phyloP scores from a whole-genome alignment of 2,888 invertebrate genomes.

The Panopea generosa region DNA sequence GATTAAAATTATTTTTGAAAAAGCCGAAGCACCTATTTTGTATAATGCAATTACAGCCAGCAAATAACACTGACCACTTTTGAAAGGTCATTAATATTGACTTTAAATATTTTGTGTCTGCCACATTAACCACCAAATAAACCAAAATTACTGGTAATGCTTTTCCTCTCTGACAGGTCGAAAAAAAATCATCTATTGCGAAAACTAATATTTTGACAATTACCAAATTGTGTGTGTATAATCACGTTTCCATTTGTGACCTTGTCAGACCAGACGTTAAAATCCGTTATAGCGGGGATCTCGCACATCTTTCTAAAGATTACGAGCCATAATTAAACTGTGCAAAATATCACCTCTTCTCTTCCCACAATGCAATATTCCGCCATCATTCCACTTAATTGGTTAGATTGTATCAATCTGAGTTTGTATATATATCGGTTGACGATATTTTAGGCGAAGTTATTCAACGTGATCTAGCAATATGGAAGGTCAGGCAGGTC shows the following conservation, averaged over 20 bases:
- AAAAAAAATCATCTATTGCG: neutral
- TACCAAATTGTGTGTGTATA: neutral
- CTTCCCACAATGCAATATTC: slow-evolving; percentile 8
- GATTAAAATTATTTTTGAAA: too few species aligned
- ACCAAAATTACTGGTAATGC: too few species aligned
- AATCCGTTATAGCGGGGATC: neutral
- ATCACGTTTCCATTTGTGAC: slow-evolving; percentile 1
- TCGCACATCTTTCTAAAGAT: slow-evolving; percentile 1
- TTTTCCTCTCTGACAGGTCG: neutral
- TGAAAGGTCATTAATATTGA: too few species aligned
- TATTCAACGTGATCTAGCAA: slow-evolving; percentile 8
- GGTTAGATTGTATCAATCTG: slow-evolving; percentile 11
- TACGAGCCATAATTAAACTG: neutral
- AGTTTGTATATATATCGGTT: neutral
- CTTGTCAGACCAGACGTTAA: slow-evolving; percentile 5
- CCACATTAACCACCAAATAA: too few species aligned
- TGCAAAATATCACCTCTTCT: neutral
- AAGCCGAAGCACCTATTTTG: too few species aligned
- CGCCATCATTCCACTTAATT: neutral
- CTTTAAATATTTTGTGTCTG: too few species aligned
- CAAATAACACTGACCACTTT: too few species aligned
- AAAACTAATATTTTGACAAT: slow-evolving; percentile 12
- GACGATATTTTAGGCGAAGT: neutral
- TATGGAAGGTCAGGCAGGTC: neutral
- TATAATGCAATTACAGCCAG: too few species aligned